These are phyloP conservation scores for Eptesicus fuscus DNA, from an alignment of 2,113 vertebrate species.

Conservation along the genomic window DNA sequence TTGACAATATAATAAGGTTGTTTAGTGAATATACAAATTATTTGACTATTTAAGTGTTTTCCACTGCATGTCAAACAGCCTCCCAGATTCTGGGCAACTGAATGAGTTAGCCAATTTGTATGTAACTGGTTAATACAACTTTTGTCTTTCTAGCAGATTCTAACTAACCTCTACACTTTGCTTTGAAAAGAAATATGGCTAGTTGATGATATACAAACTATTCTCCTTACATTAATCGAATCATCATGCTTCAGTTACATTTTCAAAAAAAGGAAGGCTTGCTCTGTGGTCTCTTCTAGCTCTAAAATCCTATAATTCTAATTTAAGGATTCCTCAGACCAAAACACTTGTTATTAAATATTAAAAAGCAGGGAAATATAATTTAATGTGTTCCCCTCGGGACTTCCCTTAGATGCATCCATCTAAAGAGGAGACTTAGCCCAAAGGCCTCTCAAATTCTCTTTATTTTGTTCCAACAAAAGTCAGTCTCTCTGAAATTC, in stretches of 20 bases:
- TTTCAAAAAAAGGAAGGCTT: not conserved
- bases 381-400: not conserved
- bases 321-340: not conserved
- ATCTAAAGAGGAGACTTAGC: not conserved
- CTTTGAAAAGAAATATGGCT: not conserved
- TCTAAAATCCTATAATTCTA: not conserved
- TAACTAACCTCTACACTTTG: not conserved
- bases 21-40: not conserved
- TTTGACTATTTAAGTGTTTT: conserved; percentile 1
- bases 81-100: not conserved
- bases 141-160: not conserved
- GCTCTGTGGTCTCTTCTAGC: not conserved
- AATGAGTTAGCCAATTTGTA: not conserved
- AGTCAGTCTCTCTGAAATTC: not conserved
- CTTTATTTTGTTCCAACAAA: not conserved
- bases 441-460: not conserved
- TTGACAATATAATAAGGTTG: not conserved
- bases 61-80: not conserved
- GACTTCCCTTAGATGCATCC: not conserved
- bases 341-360: conserved; percentile 28
- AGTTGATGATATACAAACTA: not conserved
- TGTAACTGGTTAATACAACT: not conserved
- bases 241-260: not conserved
- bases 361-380: not conserved
- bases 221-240: not conserved